phyloP scores from a whole-genome alignment of 1,140 invertebrate genomes.

The Panonychus citri region DNA sequence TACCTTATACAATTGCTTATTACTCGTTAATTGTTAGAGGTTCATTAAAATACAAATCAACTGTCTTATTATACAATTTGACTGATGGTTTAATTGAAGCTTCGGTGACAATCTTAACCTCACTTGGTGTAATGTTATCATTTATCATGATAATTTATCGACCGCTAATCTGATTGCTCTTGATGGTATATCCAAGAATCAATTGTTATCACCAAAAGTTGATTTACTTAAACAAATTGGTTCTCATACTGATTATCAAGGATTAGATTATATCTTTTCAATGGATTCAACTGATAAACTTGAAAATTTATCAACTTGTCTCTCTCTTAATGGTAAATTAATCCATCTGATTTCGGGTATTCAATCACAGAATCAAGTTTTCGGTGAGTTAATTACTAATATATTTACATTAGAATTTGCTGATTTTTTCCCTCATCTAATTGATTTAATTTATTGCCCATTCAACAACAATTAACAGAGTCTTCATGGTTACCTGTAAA shows the following conservation, averaged over 20 bases:
- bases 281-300: too few species aligned
- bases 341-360: too few species aligned
- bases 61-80: not conserved
- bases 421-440: too few species aligned
- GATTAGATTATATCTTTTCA: too few species aligned
- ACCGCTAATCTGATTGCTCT: constrained; percentile 25
- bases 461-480: constrained; percentile 44
- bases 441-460: constrained; percentile 19
- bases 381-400: too few species aligned
- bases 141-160: constrained; percentile 29
- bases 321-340: too few species aligned
- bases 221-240: constrained; percentile 22
- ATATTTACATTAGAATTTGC: too few species aligned
- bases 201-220: constrained; percentile 27
- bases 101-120: not conserved
- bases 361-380: too few species aligned
- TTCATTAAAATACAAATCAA: not conserved
- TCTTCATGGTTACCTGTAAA: constrained; percentile 66
- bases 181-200: constrained; percentile 31
- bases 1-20: not conserved
- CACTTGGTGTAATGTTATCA: constrained; percentile 34
- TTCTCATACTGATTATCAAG: not conserved
- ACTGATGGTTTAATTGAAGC: not conserved
- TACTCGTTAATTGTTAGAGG: not conserved
- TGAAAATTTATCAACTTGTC: too few species aligned